These are phyloP conservation scores for Synergus laeviventris DNA, from an alignment of 2,888 invertebrate genomes.

Conservation along the genomic window DNA sequence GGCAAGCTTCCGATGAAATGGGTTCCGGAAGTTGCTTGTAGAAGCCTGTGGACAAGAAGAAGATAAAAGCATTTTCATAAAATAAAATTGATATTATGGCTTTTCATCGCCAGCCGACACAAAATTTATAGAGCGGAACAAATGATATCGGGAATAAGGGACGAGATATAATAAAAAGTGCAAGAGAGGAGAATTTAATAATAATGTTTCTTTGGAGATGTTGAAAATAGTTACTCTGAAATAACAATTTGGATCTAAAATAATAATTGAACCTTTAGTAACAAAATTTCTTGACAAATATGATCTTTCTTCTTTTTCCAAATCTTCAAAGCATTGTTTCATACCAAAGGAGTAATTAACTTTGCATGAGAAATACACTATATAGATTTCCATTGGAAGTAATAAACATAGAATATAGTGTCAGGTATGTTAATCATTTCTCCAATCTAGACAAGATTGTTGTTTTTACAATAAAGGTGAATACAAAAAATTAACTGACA, in stretches of 20 bases:
- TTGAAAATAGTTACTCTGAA: no score
- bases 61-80: conserved; percentile 37
- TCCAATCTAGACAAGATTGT: no score
- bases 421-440: no score
- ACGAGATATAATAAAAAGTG: not conserved
- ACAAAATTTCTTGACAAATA: no score
- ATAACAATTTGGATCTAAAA: no score
- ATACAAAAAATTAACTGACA: no score
- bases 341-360: conserved; percentile 16
- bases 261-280: not conserved
- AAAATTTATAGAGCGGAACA: not conserved
- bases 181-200: not conserved
- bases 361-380: conserved; percentile 5
- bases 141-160: not conserved
- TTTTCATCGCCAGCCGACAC: conserved; percentile 14
- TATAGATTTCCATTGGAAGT: not conserved
- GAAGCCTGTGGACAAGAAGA: conserved; percentile 76
- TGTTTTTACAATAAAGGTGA: no score
- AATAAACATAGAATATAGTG: not conserved
- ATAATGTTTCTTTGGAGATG: no score
- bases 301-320: not conserved
- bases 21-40: conserved; percentile 81
- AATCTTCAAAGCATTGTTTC: conserved; percentile 14
- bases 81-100: conserved; percentile 46
- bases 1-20: conserved; percentile 78